Evolutionary conservation across 2,888 invertebrate genomes (phyloP).

Genomic region (Drosophila mettleri): DNA sequence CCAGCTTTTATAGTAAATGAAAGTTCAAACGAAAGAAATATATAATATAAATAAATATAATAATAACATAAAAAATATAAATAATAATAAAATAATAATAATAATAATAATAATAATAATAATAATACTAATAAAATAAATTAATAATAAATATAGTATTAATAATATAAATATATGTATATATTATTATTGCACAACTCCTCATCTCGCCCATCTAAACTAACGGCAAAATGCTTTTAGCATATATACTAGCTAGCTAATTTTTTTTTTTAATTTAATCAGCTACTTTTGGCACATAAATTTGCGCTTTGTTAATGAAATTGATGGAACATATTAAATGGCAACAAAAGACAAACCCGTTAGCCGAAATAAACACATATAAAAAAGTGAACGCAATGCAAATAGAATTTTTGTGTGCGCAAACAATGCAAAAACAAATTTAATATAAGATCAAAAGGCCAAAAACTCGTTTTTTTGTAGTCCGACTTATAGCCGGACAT

Average conservation of each 20-base stretch:
- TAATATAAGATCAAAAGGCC: slow-evolving; percentile 25
- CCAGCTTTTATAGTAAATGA: no score
- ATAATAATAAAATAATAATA: no score
- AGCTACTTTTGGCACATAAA: slow-evolving; percentile 1
- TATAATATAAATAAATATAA: no score
- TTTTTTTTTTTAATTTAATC: slow-evolving; percentile 27
- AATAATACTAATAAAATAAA: neutral
- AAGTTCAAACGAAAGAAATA: no score
- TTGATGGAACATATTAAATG: slow-evolving; percentile 45
- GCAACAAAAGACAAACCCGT: slow-evolving; percentile 12
- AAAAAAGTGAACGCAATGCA: slow-evolving; percentile 54
- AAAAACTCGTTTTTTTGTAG: slow-evolving; percentile 67
- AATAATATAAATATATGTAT: neutral
- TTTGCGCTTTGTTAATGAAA: slow-evolving; percentile 31
- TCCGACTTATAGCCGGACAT: slow-evolving; percentile 62
- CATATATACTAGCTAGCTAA: slow-evolving; percentile 8
- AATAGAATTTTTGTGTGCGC: slow-evolving; percentile 43
- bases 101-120: no score
- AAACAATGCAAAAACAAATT: slow-evolving; percentile 29
- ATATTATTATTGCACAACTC: neutral
- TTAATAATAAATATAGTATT: neutral
- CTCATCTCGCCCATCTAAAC: neutral
- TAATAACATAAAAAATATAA: no score
- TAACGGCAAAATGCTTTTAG: neutral
- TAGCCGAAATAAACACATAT: slow-evolving; percentile 6